Evolutionary conservation across 2,113 vertebrate species (phyloP).

Genomic region (Cyphomyrus plagiostoma): DNA sequence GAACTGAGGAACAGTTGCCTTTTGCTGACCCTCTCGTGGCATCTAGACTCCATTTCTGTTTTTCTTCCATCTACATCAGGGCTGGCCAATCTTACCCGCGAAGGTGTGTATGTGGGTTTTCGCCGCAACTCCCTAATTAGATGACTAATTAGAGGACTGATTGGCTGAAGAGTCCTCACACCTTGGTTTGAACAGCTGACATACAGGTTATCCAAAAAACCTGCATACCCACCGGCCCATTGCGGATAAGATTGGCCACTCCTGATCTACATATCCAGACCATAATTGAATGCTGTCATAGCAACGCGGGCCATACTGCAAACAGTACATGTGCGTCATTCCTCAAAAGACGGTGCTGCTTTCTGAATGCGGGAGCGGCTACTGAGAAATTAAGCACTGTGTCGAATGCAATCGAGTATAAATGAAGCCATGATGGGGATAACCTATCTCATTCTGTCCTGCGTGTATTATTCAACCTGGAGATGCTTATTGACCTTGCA

Average conservation of each 20-base stretch:
- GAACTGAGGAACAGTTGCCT: background rate
- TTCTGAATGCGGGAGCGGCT: slow-evolving; percentile 31
- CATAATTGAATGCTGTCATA: background rate
- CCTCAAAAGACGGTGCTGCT: background rate
- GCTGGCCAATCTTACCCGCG: too few relatives aligned
- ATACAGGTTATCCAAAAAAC: too few relatives aligned
- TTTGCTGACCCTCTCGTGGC: background rate
- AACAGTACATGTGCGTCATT: background rate
- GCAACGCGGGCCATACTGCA: background rate
- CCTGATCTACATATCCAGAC: background rate
- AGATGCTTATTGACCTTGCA: slow-evolving; percentile 64
- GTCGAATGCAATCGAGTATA: slow-evolving; percentile 12
- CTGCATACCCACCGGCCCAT: too few relatives aligned
- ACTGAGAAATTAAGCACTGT: slow-evolving; percentile 41
- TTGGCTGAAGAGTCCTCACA: too few relatives aligned
- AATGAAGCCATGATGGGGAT: background rate
- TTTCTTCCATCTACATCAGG: background rate
- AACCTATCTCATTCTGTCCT: slow-evolving; percentile 52
- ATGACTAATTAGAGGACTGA: too few relatives aligned
- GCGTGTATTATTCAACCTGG: slow-evolving; percentile 53
- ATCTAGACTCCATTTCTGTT: background rate
- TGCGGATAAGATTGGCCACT: too few relatives aligned
- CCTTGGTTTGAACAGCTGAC: too few relatives aligned
- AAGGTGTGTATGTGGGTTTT: too few relatives aligned
- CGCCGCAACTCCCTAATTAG: too few relatives aligned